Base-by-base conservation (phyloP, 2,797 vertebrate species). In the Psittacula echo region DNA sequence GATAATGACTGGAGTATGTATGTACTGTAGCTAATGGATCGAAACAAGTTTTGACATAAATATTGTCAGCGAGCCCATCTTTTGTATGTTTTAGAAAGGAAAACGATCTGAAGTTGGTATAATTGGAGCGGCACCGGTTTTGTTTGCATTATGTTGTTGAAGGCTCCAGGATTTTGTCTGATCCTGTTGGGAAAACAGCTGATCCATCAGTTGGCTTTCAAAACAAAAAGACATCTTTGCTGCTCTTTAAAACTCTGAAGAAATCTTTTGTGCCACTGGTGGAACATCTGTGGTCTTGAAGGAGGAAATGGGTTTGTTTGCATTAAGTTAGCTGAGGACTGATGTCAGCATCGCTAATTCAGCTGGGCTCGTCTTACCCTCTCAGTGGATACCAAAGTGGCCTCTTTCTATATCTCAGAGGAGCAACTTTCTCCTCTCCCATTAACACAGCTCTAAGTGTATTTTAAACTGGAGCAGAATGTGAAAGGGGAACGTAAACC, bases 271-370 rank as follows among this genome's bases (percentile, higher is more conserved):
- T 74, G 80, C 62, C 45, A 19, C 34, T 75, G 68, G 17, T 83
- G 76, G 68, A 54, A n/a, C 32, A 10, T 72, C 79, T 73, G 85
- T 83, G 90, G 72, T 68, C 90, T 74, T 90, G 6, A 73, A 76
- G 67, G 65, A 87, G 65, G 85, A 89, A 85, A 48, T 86, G 58
- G 27, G 42, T 67, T 71, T 89, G 68, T 94, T 78, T 92, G 85
- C 93, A 70, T 90, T 74, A 75, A 92, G 82, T 83, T 73, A 8
- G 47, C 37, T n/a, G 76, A 53, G 65, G 50, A 60, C 66, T 96
- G 95, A 94, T 93, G 95, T 93, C 93, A 94, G 92, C 93, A 70
- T 94, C 23, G 30, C 29, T 80, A 86, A 93, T 91, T 65, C 1
- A 22, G 24, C 85, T 37, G 66, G 78, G 85, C 87, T 94, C 79